Evolutionary conservation across 2,113 vertebrate species (phyloP).

Genomic region (Benitochromis conjunctus): DNA sequence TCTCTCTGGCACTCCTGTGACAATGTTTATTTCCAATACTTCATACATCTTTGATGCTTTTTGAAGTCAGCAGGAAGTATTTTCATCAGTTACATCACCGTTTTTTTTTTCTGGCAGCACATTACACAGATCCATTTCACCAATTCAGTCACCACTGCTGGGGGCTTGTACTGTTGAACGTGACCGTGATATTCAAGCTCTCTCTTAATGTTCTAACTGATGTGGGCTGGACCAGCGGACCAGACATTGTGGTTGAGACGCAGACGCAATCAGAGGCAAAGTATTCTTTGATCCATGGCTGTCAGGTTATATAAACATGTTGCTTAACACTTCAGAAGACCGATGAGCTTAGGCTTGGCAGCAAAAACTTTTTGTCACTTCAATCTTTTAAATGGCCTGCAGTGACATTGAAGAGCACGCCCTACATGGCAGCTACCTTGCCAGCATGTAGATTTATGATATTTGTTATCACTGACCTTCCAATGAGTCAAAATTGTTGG

Average conservation of each 20-base stretch:
- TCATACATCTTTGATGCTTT: constrained; percentile 29
- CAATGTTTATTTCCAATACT: constrained; percentile 23
- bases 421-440: background rate
- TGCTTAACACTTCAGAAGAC: background rate
- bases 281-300: constrained; percentile 24
- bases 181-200: background rate
- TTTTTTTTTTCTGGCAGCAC: constrained; percentile 13
- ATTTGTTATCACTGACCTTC: background rate
- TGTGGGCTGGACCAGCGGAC: background rate
- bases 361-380: constrained; percentile 7
- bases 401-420: background rate
- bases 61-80: constrained; percentile 41
- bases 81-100: constrained; percentile 38
- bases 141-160: background rate
- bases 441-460: background rate
- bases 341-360: background rate
- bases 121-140: constrained; percentile 10
- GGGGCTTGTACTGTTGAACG: background rate
- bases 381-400: constrained; percentile 3
- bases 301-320: constrained; percentile 15
- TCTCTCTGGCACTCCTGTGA: background rate
- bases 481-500: background rate
- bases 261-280: constrained; percentile 2
- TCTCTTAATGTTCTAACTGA: background rate
- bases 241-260: background rate